phyloP scores from a whole-genome alignment of 1,140 invertebrate genomes.

The Atopsyche davidsoni region DNA sequence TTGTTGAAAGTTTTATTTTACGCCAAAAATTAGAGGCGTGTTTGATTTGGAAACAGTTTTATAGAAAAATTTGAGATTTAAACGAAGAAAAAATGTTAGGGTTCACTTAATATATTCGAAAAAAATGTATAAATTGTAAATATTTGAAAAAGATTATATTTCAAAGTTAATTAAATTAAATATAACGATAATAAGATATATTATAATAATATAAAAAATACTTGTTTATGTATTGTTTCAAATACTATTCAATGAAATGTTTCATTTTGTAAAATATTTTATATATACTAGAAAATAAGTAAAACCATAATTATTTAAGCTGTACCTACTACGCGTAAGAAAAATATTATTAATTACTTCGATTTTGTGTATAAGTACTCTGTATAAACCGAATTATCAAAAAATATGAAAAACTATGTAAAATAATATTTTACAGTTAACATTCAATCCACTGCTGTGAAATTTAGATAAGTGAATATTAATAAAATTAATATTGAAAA shows the following conservation, averaged over 20 bases:
- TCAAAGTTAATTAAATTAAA: background rate
- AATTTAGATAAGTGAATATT: conserved; percentile 23
- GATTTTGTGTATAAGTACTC: conserved; percentile 16
- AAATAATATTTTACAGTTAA: conserved; percentile 19
- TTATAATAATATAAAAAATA: conserved; percentile 2
- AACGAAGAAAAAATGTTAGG: background rate
- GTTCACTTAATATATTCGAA: background rate
- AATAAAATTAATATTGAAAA: conserved; percentile 20
- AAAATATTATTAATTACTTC: conserved; percentile 7
- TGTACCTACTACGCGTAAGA: conserved; percentile 15
- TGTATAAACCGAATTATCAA: conserved; percentile 29
- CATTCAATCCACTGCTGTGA: conserved; percentile 29
- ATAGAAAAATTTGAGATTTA: too few relatives aligned
- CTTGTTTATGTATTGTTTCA: conserved; percentile 6
- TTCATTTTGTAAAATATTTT: background rate
- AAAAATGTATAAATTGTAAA: conserved; percentile 3
- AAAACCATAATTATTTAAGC: conserved; percentile 17
- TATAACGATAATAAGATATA: background rate
- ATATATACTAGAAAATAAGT: background rate
- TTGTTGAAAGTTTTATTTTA: too few relatives aligned
- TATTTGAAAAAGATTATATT: conserved; percentile 7
- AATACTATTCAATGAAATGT: background rate
- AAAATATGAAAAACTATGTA: conserved; percentile 15
- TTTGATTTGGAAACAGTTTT: too few relatives aligned
- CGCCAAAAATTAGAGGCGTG: too few relatives aligned